phyloP scores from a whole-genome alignment of 2,113 vertebrate genomes.

The Cichladusa arquata region DNA sequence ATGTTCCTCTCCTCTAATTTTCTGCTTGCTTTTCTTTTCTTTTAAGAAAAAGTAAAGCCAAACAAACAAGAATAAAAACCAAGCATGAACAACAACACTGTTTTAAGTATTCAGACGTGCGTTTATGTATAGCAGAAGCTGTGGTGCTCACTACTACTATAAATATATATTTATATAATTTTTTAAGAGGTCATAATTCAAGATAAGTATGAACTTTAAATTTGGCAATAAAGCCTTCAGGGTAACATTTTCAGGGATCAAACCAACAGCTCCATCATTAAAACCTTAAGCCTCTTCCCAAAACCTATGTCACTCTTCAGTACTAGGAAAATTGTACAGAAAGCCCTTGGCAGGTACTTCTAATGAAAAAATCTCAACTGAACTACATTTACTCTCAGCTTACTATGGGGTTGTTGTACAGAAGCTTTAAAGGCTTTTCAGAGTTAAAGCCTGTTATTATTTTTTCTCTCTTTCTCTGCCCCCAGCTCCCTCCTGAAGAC shows the following conservation, averaged over 20 bases:
- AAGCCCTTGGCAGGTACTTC: constrained; percentile 18
- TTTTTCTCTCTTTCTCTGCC: not conserved
- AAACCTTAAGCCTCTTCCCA: constrained; percentile 40
- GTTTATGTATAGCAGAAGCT: not conserved
- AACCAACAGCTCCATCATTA: constrained; percentile 57
- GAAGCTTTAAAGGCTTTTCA: constrained; percentile 47
- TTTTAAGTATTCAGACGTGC: not conserved
- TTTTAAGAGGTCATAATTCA: constrained; percentile 24
- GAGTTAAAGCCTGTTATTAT: constrained; percentile 57
- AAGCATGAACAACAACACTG: not conserved
- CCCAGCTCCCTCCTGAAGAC: constrained; percentile 1
- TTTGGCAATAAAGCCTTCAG: constrained; percentile 29
- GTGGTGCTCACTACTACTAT: not conserved
- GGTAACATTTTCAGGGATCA: constrained; percentile 36
- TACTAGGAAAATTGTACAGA: not conserved
- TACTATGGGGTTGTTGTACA: constrained; percentile 13
- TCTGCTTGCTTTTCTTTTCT: no score
- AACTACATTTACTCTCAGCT: not conserved
- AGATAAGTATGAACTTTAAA: constrained; percentile 33
- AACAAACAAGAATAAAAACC: not conserved
- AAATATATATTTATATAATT: not conserved
- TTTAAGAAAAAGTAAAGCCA: not conserved
- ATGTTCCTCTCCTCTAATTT: not conserved
- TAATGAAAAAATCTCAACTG: constrained; percentile 20
- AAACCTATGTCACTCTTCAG: not conserved